Evolutionary conservation across 2,888 invertebrate species (phyloP), one percentile per base, ranked within the genome.

Genomic region (Oscheius sp.): DNA sequence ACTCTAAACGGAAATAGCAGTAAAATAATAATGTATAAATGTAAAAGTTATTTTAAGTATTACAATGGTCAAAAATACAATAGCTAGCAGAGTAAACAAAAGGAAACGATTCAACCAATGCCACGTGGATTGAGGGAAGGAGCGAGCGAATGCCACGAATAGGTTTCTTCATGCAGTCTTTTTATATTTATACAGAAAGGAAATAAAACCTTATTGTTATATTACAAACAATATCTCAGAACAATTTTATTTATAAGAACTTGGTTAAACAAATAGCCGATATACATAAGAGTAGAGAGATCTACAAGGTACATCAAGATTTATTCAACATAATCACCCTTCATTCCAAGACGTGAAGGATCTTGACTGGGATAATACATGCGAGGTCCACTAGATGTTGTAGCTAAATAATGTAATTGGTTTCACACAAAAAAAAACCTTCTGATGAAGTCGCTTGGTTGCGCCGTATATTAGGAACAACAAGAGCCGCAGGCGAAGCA

Each of bases 361-460:
- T 98, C 97, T 87, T 97, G 97, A 86, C 95, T 95, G 2, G 97
- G 96, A 89, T 98, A 98, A 88, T 96, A 95, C 68, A 90, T 89
- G 0, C 90, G 14, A 2, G 32, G 17, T 12, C 63, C 36, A 14
- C 62, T 28, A 14, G 41, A 62, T 6, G 62, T 24, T 6, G 62
- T 24, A 12, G 33, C 62, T 62, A 38, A 30, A 62, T 24, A 24
- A 47, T 45, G 12, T 41, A 4, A 12, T 4, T 2, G 12, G 2
- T 47, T 14, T 12, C 24, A 26, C 24, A 28, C 2, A 49, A 12
- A 12, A 33, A 33, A 33, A 36, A 17, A 59, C 59, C 59, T 41
- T 59, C 59, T 32, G 33, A 20, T n/a, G 44, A 12, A 6, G 33
- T 8, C 1, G 14, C 12, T 20, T 54, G 32, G 20, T 38, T 68